Conservation (phyloP, 2,113 vertebrate species). For the Elaphurus davidianus region DNA sequence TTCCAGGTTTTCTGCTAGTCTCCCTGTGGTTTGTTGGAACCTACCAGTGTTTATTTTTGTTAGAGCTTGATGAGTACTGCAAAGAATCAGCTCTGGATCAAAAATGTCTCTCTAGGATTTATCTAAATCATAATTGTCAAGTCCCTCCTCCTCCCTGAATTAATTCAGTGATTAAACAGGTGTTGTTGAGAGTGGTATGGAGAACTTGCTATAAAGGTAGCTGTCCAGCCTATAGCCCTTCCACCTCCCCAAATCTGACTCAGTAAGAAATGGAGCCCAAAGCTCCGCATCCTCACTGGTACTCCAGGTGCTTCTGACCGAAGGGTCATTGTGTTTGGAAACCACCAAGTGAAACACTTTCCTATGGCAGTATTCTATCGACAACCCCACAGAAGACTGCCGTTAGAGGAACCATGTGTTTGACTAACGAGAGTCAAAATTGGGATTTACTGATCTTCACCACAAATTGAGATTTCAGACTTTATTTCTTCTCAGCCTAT, state of each 20-base stretch:
- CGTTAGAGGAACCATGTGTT: not conserved
- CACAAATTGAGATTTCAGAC: not conserved
- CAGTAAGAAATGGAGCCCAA: not conserved
- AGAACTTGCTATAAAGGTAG: not conserved
- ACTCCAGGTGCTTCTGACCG: not conserved
- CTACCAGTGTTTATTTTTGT: not conserved
- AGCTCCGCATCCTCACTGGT: not conserved
- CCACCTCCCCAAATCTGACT: not conserved
- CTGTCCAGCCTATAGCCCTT: not conserved
- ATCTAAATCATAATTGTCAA: not conserved
- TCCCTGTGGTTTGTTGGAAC: not conserved
- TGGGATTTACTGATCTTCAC: not conserved
- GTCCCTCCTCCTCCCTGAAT: not conserved
- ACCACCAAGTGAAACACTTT: not conserved
- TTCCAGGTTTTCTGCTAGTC: not conserved
- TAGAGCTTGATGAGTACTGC: not conserved
- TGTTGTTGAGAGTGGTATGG: not conserved
- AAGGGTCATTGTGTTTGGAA: not conserved
- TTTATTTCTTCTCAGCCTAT: not conserved
- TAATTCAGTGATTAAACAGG: not conserved
- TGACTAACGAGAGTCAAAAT: not conserved
- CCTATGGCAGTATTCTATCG: not conserved
- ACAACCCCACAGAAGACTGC: not conserved
- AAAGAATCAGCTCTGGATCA: not conserved
- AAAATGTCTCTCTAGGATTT: slow-evolving; percentile 8